phyloP scores from a whole-genome alignment of 2,113 vertebrate genomes.

The Melanerpes aurifrons region DNA sequence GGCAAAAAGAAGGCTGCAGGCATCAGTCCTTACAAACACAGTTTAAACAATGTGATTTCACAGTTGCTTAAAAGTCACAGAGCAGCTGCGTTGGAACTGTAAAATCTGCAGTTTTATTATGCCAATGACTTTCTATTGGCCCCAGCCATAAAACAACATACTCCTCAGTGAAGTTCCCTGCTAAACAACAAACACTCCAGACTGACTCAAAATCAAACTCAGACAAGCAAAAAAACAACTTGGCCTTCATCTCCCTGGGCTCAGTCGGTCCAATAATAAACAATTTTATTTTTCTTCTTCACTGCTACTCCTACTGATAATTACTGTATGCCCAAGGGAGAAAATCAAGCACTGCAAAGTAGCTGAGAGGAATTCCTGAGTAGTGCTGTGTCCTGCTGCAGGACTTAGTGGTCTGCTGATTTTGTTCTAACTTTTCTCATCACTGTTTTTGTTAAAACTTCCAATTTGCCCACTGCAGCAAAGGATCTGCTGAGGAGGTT shows the following conservation, averaged over 20 bases:
- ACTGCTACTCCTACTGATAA: constrained; percentile 10
- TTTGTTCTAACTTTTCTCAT: neutral
- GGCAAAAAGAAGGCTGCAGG: constrained; percentile 22
- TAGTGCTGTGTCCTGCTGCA: neutral
- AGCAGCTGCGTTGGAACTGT: constrained; percentile 65
- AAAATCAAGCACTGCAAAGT: constrained; percentile 20
- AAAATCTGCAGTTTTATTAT: constrained; percentile 70
- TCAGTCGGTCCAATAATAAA: constrained; percentile 48
- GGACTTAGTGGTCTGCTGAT: constrained; percentile 3
- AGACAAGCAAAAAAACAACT: constrained; percentile 23
- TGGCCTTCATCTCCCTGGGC: constrained; percentile 1
- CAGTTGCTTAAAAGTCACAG: constrained; percentile 70
- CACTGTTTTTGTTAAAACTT: neutral
- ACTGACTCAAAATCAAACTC: constrained; percentile 62
- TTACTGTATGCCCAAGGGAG: neutral
- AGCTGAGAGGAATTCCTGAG: neutral
- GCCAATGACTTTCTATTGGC: constrained; percentile 65
- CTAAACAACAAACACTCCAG: constrained; percentile 69
- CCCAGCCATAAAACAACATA: constrained; percentile 67
- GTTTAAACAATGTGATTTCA: constrained; percentile 75
- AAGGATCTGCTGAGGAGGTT: constrained; percentile 28
- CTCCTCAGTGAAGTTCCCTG: constrained; percentile 61
- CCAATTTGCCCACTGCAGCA: constrained; percentile 7
- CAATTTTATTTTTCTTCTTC: constrained; percentile 51
- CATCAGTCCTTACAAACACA: constrained; percentile 53